phyloP scores from a whole-genome alignment of 2,888 invertebrate genomes.

The Choristoneura rosaceana region DNA sequence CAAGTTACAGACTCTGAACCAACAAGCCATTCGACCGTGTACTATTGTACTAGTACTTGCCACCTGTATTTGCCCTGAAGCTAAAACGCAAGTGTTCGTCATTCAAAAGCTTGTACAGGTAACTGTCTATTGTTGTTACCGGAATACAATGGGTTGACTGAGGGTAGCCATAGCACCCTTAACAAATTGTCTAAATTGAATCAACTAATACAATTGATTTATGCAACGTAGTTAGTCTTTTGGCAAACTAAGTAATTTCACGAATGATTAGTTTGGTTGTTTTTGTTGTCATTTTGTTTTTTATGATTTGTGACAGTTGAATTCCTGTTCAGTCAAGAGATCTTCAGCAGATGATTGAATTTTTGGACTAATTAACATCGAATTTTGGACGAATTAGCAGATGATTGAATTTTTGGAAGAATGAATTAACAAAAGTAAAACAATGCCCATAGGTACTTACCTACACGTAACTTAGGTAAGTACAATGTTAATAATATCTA shows the following conservation, averaged over 20 bases:
- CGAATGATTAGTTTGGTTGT: not conserved
- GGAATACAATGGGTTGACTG: not conserved
- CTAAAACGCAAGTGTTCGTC: constrained; percentile 61
- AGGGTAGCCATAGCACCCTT: not conserved
- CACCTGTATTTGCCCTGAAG: constrained; percentile 78
- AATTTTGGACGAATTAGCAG: too few relatives aligned
- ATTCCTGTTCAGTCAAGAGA: too few relatives aligned
- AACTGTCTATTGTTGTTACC: constrained; percentile 37
- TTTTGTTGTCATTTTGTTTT: not conserved
- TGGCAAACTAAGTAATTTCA: not conserved
- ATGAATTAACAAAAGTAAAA: too few relatives aligned
- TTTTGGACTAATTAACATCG: too few relatives aligned
- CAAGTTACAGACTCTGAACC: constrained; percentile 2
- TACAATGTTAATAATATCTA: too few relatives aligned
- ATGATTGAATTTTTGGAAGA: too few relatives aligned
- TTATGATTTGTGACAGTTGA: too few relatives aligned
- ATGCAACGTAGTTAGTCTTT: not conserved
- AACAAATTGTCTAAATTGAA: not conserved
- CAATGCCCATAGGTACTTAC: too few relatives aligned
- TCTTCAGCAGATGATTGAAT: too few relatives aligned
- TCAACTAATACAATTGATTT: not conserved
- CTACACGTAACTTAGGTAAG: too few relatives aligned
- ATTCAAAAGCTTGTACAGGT: constrained; percentile 52
- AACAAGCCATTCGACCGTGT: constrained; percentile 38
- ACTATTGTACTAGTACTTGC: constrained; percentile 44